Base-by-base conservation (phyloP, 2,888 invertebrate genomes). In the Mesorhabditis belari region DNA sequence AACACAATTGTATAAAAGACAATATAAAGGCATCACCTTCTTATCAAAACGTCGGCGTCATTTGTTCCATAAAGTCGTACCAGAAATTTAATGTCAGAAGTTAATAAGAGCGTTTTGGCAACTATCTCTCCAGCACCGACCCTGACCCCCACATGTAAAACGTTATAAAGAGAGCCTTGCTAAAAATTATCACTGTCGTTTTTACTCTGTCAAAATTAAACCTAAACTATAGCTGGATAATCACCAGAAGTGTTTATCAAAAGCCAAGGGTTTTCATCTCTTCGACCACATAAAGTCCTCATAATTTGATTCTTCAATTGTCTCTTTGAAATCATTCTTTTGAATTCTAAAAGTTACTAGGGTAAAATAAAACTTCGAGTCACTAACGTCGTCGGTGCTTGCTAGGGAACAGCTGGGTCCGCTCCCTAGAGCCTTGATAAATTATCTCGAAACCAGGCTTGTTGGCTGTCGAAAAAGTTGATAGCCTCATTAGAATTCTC, bases 161-260 rank as follows among this genome's bases (percentile, higher is more conserved):
- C 64, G 56, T 72, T 72, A 27, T 69, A 72, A 4, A 70, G 64
- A 51, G 64, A 66, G 44, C 72, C 72, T 55, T 68, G 69, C 64
- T 64, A 17, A 58, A 56, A 52, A 25, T 2, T 25, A 26, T n/a
- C 19, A 5, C 28, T 21, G 1, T 58, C 28, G n/a, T 5, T 29
- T 5, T 5, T 28, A 55, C 23, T n/a, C n/a, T 9, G n/a, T 17
- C 6, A 9, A n/a, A 12, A 2, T 49, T 24, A 4, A 4, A 63
- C 64, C 72, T 70, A 66, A 2, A 70, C 60, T 35, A 72, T 72
- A 2, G 68, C 59, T 1, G 72, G 66, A 19, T 67, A 66, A 28
- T 72, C 72, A 24, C 69, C 69, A 24, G 65, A 62, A 2, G 68
- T 67, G 44, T 72, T 72, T 35, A 72, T 64, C 23, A 72, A 49